A percentile compares a stretch with the other conserved stretches of the same genome.
Conservation (phyloP, 2,113 vertebrate genomes). For the Cynocephalus volans region DNA sequence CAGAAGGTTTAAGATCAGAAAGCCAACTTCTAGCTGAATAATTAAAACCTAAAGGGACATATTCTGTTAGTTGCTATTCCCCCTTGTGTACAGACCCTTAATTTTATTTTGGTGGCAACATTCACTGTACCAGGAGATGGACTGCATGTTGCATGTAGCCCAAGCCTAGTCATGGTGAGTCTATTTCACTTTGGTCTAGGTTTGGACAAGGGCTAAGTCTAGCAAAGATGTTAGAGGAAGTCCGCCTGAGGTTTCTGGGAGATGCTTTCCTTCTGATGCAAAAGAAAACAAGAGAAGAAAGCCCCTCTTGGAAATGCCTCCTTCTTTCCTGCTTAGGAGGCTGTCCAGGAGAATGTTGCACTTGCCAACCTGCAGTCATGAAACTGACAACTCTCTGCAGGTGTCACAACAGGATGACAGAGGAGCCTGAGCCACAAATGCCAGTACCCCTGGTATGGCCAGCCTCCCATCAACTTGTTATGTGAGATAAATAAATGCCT, state of each 20-base stretch:
- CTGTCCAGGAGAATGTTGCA: neutral
- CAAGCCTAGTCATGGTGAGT: neutral
- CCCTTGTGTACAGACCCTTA: accelerated
- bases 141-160: neutral
- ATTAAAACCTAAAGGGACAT: neutral
- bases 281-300: neutral
- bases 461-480: neutral
- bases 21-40: neutral
- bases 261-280: neutral
- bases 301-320: neutral
- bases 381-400: neutral
- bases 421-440: neutral
- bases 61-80: neutral
- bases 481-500: neutral
- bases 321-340: neutral
- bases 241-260: neutral
- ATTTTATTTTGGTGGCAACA: neutral
- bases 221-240: neutral
- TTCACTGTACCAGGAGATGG: neutral
- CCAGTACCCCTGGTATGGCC: neutral
- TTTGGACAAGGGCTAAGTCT: neutral
- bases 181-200: neutral
- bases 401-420: neutral
- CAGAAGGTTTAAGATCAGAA: neutral
- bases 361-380: neutral